Base-by-base conservation (phyloP, 1,140 invertebrate species). In the Galleria mellonella region DNA sequence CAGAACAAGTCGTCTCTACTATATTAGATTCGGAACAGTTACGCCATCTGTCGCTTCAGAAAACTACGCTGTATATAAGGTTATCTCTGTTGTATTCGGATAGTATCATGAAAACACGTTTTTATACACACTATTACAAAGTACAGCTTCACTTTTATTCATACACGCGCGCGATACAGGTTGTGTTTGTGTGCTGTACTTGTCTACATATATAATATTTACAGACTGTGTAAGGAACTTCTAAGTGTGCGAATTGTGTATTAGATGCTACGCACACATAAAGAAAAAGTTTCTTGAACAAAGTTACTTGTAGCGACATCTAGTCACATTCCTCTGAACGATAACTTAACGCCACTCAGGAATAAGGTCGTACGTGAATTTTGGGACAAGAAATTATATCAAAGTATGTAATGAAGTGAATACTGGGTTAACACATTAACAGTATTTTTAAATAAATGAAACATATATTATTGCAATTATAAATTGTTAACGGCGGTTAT, bases 241-340 rank as follows among this genome's bases (percentile, higher is more conserved):
- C 4, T 46, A n/a, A 31, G 28, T 38, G 28, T 17, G 36, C 12
- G 35, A 32, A 14, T 17, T 11, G 23, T 4, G 1, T 15, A 7
- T 32, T 40, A 55, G 43, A 33, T 52, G 30, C 31, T 30, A 7
- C 14, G 49, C 47, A 31, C 61, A 51, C 54, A 62, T 46, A 49
- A 33, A 38, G 27, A 46, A 50, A 52, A 55, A 54, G 29, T 47
- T 51, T 62, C 38, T 62, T 48, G 44, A 56, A 65, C 51, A 38
- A 51, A 51, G 51, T 17, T 46, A 62, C 64, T 28, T 7, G 58
- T 69, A 83, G 65, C 72, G 78, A 59, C 78, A 83, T 79, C 78
- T 83, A 70, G 64, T 67, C 40, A 11, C 8, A 23, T 35, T 31
- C 11, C 31, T 31, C 41, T 37, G 48, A 75, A 82, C 58, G 42